Base-by-base conservation (phyloP, 2,797 vertebrate genomes). In the Oceanodroma leucorhoa region DNA sequence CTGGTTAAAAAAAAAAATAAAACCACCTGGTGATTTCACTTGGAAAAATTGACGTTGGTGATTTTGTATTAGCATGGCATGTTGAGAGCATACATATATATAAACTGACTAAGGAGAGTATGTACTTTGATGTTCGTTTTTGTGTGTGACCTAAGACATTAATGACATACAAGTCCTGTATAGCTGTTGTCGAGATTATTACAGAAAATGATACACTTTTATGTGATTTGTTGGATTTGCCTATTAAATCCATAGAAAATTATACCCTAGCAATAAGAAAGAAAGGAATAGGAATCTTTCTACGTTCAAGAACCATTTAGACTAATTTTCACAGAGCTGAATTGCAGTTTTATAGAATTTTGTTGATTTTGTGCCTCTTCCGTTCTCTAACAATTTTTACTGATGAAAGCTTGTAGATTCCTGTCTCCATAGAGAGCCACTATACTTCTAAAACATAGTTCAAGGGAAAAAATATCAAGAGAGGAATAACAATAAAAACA, bases 191-290 rank as follows among this genome's bases (percentile, higher is more conserved):
- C 76, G 87, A 85, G 90, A 71, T 82, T 95, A 93, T 95, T 92
- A 83, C 64, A 93, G 92, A 95, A 95, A 92, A 95, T 95, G 10
- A 94, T 89, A 91, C 41, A 6, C 80, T 92, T 93, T 93, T 89
- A 71, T 85, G 92, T 88, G 80, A 82, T 95, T 94, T 91, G 54
- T 91, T 83, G 54, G 79, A 95, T 96, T 95, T 95, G 40, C 51
- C 54, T 90, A 88, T 95, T 94, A 93, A 93, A 93, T 85, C 54
- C 46, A 3, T 69, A 66, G 82, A 90, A 96, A 92, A 96, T 92
- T 89, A 86, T 79, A 90, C 65, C 65, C 53, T 89, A 83, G 92
- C 82, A 92, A 93, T 62, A 88, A 38, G 22, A 11, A 83, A 78
- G 76, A 88, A 94, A 88, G 69, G 30, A 91, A 83, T 88, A 67